phyloP scores from a whole-genome alignment of 2,888 invertebrate species.

The Drosophila meridiana region DNA sequence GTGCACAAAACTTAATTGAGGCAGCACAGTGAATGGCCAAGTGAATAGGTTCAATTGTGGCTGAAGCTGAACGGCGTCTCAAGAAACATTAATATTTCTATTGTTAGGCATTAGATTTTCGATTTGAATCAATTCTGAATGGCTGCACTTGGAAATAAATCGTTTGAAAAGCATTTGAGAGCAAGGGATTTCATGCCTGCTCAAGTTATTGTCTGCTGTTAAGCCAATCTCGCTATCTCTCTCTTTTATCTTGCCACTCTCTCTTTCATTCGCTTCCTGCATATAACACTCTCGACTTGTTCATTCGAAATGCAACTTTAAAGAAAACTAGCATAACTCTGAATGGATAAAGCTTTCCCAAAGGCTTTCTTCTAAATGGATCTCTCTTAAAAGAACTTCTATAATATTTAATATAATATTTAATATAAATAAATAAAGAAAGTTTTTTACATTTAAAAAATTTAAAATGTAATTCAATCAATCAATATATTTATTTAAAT shows the following conservation, averaged over 20 bases:
- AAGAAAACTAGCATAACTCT: too few species aligned
- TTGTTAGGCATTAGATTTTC: neutral
- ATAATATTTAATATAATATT: too few species aligned
- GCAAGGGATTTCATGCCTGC: neutral
- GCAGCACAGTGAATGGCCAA: slow-evolving; percentile 21
- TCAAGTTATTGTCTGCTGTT: slow-evolving; percentile 26
- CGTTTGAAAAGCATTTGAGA: neutral
- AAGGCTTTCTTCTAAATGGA: too few species aligned
- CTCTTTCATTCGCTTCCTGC: neutral
- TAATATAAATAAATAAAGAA: too few species aligned
- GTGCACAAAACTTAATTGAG: slow-evolving; percentile 19
- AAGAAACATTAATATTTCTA: neutral
- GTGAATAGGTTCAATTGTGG: slow-evolving; percentile 39
- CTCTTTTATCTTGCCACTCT: neutral
- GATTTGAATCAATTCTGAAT: neutral
- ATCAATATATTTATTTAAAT: too few species aligned
- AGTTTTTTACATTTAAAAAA: too few species aligned
- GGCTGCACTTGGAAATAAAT: neutral
- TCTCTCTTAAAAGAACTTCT: too few species aligned
- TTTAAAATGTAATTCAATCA: too few species aligned
- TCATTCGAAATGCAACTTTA: too few species aligned
- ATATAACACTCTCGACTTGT: too few species aligned
- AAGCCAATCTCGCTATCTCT: slow-evolving; percentile 5
- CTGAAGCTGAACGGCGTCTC: neutral
- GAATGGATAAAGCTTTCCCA: too few species aligned